Evolutionary conservation across 2,113 vertebrate species (phyloP).

Genomic region (Menura novaehollandiae): DNA sequence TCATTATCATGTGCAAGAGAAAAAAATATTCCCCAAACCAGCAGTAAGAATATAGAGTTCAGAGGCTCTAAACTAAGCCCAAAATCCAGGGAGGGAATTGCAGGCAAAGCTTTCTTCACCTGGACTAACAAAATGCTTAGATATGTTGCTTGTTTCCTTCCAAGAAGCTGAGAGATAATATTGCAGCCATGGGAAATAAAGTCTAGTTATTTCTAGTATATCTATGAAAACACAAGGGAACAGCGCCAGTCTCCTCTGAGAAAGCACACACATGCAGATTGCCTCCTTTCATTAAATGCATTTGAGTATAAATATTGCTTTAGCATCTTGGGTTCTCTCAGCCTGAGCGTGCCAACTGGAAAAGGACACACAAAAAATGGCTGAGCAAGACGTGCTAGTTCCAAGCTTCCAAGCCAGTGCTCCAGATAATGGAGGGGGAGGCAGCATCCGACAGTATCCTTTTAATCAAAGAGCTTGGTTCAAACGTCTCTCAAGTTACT

Average conservation of each 20-base stretch:
- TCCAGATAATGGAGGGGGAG: constrained; percentile 38
- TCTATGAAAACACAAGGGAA: constrained; percentile 45
- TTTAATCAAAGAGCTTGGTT: constrained; percentile 39
- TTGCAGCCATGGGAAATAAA: constrained; percentile 39
- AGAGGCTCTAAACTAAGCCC: background rate
- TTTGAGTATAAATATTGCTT: constrained; percentile 63
- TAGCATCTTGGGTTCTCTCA: constrained; percentile 56
- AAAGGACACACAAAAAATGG: constrained; percentile 51
- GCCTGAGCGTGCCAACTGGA: constrained; percentile 59
- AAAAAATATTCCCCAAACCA: background rate
- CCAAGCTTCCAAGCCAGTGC: constrained; percentile 8
- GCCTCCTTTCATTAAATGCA: constrained; percentile 61
- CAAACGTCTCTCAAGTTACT: constrained; percentile 9
- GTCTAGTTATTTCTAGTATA: constrained; percentile 24
- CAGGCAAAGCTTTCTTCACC: constrained; percentile 11
- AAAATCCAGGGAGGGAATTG: background rate
- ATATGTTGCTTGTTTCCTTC: background rate
- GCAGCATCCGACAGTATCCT: constrained; percentile 19
- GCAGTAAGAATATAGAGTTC: background rate
- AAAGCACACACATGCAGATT: constrained; percentile 59
- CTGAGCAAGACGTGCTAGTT: constrained; percentile 35
- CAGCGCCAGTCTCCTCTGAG: constrained; percentile 52
- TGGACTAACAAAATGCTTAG: constrained; percentile 1
- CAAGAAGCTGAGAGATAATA: constrained; percentile 24
- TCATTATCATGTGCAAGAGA: background rate